phyloP scores from a whole-genome alignment of 2,113 vertebrate species.

The Trichechus manatus region DNA sequence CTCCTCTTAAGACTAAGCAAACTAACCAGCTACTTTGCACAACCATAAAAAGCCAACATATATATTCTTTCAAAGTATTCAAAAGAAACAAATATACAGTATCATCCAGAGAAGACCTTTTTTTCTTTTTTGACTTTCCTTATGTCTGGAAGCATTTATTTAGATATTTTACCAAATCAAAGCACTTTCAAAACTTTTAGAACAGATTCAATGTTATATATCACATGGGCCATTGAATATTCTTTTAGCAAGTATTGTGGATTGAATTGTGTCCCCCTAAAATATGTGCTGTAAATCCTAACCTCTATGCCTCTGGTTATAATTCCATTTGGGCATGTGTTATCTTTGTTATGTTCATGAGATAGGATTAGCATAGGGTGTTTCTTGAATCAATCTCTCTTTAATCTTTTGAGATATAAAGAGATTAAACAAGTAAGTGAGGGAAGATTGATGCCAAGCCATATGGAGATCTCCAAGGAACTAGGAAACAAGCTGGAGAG shows the following conservation, averaged over 20 bases:
- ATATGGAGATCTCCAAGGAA: no score
- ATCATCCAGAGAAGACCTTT: background rate
- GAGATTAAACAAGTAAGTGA: no score
- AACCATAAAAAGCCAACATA: background rate
- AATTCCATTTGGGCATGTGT: no score
- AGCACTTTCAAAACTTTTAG: slow-evolving; percentile 2
- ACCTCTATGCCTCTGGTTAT: no score
- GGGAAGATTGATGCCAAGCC: no score
- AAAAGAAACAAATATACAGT: background rate
- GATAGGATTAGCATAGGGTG: no score
- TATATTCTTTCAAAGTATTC: background rate
- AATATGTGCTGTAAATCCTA: no score
- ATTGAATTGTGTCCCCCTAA: no score
- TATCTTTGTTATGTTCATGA: no score
- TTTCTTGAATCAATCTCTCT: no score
- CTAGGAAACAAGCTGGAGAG: no score
- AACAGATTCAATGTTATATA: background rate
- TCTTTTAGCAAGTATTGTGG: background rate
- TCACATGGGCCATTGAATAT: background rate
- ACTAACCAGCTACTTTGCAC: background rate
- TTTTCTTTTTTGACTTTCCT: background rate
- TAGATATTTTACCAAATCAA: slow-evolving; percentile 13
- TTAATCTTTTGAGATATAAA: no score
- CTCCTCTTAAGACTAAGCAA: background rate
- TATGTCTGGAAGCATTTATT: background rate